A percentile compares a stretch with the other conserved stretches of the same genome.
phyloP scores from a whole-genome alignment of 1,140 invertebrate genomes.

The Cydia strobilella region DNA sequence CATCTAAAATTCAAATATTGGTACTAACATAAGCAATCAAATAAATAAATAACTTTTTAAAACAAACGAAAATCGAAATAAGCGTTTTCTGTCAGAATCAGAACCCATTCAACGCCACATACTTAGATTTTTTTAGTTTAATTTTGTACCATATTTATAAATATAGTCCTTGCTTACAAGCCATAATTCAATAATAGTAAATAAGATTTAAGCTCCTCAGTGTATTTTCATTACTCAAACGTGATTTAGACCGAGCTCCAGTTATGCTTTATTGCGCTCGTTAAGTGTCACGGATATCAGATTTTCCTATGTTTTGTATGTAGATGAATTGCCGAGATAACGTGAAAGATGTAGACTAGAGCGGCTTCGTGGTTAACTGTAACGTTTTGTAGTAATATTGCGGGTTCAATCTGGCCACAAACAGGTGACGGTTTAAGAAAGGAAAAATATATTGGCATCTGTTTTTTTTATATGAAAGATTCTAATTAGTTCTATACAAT shows the following conservation, averaged over 20 bases:
- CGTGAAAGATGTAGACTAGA: slow-evolving; percentile 18
- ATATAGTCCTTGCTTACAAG: background rate
- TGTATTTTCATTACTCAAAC: slow-evolving; percentile 21
- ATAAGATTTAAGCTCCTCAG: background rate
- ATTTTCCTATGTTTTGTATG: slow-evolving; percentile 32
- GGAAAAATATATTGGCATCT: background rate
- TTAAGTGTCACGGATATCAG: slow-evolving; percentile 27
- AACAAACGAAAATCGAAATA: no score
- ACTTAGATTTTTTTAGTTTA: no score
- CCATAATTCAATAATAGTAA: background rate
- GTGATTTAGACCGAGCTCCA: slow-evolving; percentile 8
- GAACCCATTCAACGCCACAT: no score
- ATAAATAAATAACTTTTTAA: no score
- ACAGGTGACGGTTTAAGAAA: background rate
- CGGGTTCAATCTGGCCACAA: background rate
- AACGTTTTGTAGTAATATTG: background rate
- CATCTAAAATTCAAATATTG: no score
- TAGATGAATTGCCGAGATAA: slow-evolving; percentile 28
- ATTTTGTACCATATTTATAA: background rate
- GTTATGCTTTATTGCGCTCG: slow-evolving; percentile 28
- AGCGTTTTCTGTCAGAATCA: no score
- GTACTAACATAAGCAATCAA: no score
- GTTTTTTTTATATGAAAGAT: background rate
- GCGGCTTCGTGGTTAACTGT: slow-evolving; percentile 7
- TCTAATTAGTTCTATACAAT: no score